Evolutionary conservation across 2,113 vertebrate species (phyloP).

Genomic region (Promerops cafer): DNA sequence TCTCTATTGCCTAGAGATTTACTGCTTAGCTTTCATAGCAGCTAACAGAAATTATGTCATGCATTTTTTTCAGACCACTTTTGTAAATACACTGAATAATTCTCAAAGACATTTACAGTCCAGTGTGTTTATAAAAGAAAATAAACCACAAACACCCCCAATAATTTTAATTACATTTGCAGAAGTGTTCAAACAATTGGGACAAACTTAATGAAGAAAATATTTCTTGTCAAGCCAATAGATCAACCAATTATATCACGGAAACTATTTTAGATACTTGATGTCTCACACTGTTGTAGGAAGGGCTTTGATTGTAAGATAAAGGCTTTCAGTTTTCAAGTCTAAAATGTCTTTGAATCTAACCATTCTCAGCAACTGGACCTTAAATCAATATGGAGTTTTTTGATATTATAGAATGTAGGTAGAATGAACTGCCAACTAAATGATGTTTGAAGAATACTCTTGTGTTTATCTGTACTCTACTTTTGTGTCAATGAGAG

Average conservation of each 20-base stretch:
- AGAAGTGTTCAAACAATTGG: neutral
- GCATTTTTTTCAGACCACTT: neutral
- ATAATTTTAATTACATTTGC: neutral
- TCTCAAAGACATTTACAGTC: neutral
- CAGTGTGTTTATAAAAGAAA: neutral
- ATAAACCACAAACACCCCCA: neutral
- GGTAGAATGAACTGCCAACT: neutral
- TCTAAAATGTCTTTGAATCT: neutral
- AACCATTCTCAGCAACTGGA: neutral
- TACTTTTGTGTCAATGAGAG: neutral
- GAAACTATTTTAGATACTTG: neutral
- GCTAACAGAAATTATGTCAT: neutral
- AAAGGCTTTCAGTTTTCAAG: neutral
- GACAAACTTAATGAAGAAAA: neutral
- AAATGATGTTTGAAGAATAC: slow-evolving; percentile 24
- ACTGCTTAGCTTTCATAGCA: neutral
- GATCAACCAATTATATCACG: neutral
- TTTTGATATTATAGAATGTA: neutral
- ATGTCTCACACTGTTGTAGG: neutral
- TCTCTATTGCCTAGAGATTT: neutral
- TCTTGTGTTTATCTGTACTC: neutral
- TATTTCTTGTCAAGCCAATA: neutral
- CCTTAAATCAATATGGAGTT: neutral
- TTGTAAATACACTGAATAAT: neutral
- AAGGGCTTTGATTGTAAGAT: neutral